Base-by-base conservation (phyloP, 2,888 invertebrate genomes). In the Lysandra coridon region DNA sequence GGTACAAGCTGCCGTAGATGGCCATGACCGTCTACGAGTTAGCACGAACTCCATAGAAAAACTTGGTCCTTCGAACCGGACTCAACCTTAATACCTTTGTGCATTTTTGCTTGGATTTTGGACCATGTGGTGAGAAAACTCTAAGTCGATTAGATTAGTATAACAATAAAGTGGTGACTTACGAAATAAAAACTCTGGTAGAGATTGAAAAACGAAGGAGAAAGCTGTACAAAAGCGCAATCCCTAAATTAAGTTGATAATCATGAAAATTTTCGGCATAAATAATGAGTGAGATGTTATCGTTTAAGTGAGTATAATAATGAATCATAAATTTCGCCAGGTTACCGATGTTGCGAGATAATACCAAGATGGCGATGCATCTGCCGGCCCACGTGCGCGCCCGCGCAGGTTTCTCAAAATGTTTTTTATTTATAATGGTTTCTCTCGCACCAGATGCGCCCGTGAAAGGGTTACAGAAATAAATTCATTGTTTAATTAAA, bases 351-450 rank as follows among this genome's bases (percentile, higher is more conserved):
- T 91, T 85, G 85, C 85, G 82, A 89, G 90, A 92, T 93, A 91
- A 90, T 83, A 85, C 82, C 82, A 84, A 86, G 84, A 85, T 85
- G 83, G 85, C 83, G 86, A 85, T 85, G 89, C 94, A 94, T 94
- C 93, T 94, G 93, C 89, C 93, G 83, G 84, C 94, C 94, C 94
- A 94, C 94, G 94, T 94, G 94, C 92, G 86, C 91, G 89, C 89
- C 87, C 85, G 90, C 88, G 89, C 90, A 89, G 88, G 88, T 89
- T 90, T 91, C 90, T 88, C 87, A 87, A 87, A 87, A 84, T 82
- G 78, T 81, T 85, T 88, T 92, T 90, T 85, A 88, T 88, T 92
- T 90, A 86, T 91, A 88, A 85, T 85, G 91, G 92, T 93, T 91
- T 93, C 92, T 92, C 92, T 87, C 85, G 86, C 87, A 89, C 88